Conservation (phyloP, 2,113 vertebrate genomes). For the Bombycilla garrulus region DNA sequence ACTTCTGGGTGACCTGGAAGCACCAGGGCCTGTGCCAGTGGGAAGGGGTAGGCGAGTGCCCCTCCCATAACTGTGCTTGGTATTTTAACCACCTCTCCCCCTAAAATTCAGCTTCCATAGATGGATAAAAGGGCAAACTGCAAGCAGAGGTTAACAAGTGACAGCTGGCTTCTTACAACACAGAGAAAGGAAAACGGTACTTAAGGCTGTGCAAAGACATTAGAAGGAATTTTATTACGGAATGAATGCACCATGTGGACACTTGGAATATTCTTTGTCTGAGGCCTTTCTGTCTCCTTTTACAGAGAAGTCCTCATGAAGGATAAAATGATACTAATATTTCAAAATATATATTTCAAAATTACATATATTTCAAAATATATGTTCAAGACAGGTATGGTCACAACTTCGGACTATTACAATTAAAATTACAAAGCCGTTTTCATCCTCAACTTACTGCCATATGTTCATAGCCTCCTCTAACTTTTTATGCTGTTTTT, state of each 20-base stretch:
- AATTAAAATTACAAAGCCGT: background rate
- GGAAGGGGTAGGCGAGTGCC: background rate
- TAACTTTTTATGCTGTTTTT: background rate
- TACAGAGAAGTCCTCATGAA: background rate
- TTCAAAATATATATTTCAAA: background rate
- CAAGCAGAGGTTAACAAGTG: background rate
- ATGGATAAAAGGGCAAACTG: background rate
- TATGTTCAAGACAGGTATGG: background rate
- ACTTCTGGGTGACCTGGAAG: background rate
- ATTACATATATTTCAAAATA: background rate
- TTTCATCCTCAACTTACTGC: background rate
- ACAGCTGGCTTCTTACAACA: background rate
- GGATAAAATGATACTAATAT: background rate
- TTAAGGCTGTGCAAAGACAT: background rate
- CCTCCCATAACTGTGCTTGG: accelerated
- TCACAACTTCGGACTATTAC: background rate
- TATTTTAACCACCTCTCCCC: background rate
- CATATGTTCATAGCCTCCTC: background rate
- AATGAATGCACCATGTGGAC: background rate
- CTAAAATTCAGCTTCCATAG: background rate
- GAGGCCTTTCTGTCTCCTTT: background rate
- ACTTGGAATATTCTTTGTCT: background rate
- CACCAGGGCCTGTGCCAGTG: background rate
- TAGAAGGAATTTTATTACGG: background rate
- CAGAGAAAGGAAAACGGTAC: background rate